These are phyloP conservation scores for Cheiracanthium punctorium DNA, from an alignment of 2,888 invertebrate genomes.

Conservation along the genomic window DNA sequence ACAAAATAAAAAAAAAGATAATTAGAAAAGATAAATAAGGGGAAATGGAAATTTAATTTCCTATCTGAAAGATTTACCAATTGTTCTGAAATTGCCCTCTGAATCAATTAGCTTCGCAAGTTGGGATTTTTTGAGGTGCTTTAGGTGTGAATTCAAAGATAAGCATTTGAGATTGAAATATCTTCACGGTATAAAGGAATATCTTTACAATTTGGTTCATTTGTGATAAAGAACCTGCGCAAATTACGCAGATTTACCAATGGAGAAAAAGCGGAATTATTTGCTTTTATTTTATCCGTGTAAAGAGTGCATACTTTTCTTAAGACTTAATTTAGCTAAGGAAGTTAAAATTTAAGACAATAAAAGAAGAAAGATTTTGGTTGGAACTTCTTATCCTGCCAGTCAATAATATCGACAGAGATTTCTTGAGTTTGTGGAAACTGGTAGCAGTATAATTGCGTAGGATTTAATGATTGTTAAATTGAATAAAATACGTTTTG, in stretches of 20 bases:
- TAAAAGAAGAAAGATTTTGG: neutral
- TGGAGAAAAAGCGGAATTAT: neutral
- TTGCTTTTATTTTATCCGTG: neutral
- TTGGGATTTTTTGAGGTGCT: constrained; percentile 24
- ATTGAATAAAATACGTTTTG: too few species aligned
- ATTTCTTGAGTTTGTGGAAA: too few species aligned
- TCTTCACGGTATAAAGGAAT: neutral
- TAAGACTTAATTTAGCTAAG: neutral
- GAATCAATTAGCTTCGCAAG: constrained; percentile 49
- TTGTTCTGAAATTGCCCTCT: constrained; percentile 53
- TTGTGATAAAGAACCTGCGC: neutral
- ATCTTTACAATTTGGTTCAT: neutral
- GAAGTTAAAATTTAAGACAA: neutral
- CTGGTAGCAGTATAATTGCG: too few species aligned
- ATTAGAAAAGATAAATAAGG: constrained; percentile 27
- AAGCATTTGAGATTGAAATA: neutral
- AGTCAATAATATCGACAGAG: too few species aligned
- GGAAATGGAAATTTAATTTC: constrained; percentile 35
- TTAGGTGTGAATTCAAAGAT: neutral
- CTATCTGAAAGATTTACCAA: constrained; percentile 46
- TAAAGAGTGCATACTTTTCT: neutral
- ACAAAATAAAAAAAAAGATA: neutral
- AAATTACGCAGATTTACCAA: neutral
- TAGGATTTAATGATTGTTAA: too few species aligned
- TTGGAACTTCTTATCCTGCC: neutral